These are phyloP conservation scores for Mythimna pallens DNA, from an alignment of 2,888 invertebrate genomes.

Conservation along the genomic window DNA sequence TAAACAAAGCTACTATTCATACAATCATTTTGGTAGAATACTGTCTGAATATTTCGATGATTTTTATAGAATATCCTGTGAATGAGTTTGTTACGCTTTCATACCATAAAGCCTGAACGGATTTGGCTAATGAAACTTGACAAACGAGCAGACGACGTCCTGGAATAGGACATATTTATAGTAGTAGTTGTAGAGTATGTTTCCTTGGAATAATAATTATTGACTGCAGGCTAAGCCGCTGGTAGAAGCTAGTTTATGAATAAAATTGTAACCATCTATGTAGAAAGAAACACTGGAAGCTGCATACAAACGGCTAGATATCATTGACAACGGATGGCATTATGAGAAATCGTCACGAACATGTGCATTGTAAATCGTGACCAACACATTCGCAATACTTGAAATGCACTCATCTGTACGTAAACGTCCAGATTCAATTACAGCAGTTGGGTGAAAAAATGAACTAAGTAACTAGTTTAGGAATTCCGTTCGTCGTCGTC, in stretches of 20 bases:
- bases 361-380: constrained; percentile 30
- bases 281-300: too few relatives aligned
- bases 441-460: constrained; percentile 47
- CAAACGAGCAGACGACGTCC: too few relatives aligned
- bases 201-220: too few relatives aligned
- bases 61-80: background rate
- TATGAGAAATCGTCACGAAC: constrained; percentile 37
- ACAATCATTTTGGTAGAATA: background rate
- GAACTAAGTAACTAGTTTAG: constrained; percentile 45
- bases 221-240: too few relatives aligned
- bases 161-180: background rate
- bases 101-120: too few relatives aligned
- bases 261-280: background rate
- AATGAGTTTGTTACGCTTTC: too few relatives aligned
- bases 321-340: constrained; percentile 7
- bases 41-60: background rate
- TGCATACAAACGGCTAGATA: constrained; percentile 4
- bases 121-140: too few relatives aligned
- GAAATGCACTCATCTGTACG: constrained; percentile 40
- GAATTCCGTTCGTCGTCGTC: constrained; percentile 53
- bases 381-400: constrained; percentile 38
- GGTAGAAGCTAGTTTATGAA: background rate
- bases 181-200: too few relatives aligned
- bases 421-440: constrained; percentile 53
- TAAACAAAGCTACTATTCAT: background rate